Evolutionary conservation across 2,888 invertebrate species (phyloP).

Genomic region (Stegophylla sp.): DNA sequence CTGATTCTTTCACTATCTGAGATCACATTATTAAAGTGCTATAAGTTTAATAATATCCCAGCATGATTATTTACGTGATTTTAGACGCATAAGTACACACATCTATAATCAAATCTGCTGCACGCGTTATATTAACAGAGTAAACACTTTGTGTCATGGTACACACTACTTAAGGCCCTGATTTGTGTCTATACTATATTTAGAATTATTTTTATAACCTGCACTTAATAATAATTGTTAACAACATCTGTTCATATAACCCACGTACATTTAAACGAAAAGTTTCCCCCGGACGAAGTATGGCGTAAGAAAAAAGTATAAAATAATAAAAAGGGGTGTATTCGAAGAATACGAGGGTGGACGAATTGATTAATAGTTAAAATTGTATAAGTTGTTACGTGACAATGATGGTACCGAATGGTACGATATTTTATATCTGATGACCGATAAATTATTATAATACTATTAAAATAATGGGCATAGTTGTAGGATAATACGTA

Average conservation of each 20-base stretch:
- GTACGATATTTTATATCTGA: slow-evolving; percentile 48
- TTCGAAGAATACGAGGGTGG: slow-evolving; percentile 18
- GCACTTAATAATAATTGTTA: not conserved
- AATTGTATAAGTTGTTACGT: slow-evolving; percentile 18
- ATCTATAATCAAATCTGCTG: too few relatives aligned
- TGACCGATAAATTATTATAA: slow-evolving; percentile 47
- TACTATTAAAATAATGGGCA: slow-evolving; percentile 10
- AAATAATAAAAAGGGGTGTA: not conserved
- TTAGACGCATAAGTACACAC: too few relatives aligned
- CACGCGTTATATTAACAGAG: too few relatives aligned
- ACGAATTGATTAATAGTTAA: slow-evolving; percentile 39
- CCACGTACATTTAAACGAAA: not conserved
- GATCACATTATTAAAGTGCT: too few relatives aligned
- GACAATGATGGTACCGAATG: slow-evolving; percentile 36
- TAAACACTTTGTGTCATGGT: too few relatives aligned
- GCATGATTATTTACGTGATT: too few relatives aligned
- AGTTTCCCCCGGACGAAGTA: too few relatives aligned
- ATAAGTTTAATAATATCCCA: too few relatives aligned
- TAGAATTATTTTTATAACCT: not conserved
- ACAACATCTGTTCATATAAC: not conserved
- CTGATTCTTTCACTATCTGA: too few relatives aligned
- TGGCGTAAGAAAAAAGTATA: not conserved
- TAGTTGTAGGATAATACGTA: not conserved
- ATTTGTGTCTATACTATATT: not conserved
- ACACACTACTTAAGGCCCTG: too few relatives aligned